phyloP scores from a whole-genome alignment of 1,140 invertebrate species.

The Drosophila lowei region DNA sequence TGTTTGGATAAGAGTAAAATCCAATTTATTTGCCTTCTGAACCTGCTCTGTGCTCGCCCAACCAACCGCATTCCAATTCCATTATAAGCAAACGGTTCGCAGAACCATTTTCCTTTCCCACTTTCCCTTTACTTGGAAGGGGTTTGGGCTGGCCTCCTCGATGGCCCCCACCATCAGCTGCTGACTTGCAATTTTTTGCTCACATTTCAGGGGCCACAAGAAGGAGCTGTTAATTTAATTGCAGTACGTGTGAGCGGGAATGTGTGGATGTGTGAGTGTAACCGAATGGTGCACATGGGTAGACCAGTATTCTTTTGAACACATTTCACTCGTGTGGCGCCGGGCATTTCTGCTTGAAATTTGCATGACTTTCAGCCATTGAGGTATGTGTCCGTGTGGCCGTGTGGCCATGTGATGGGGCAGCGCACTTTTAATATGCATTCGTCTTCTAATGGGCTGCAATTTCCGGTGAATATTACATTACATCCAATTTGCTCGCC shows the following conservation, averaged over 20 bases:
- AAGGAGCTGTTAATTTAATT: conserved; percentile 68
- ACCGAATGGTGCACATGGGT: conserved; percentile 7
- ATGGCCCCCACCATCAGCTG: neutral
- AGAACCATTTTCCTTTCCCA: conserved; percentile 2
- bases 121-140: neutral
- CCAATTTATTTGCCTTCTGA: conserved; percentile 1
- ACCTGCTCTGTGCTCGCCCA: neutral
- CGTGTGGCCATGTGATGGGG: neutral
- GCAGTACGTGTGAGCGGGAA: conserved; percentile 23
- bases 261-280: conserved; percentile 1
- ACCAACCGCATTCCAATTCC: conserved; percentile 15
- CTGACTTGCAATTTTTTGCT: conserved; percentile 14
- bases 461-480: conserved; percentile 19
- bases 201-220: conserved; percentile 5
- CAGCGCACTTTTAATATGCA: conserved; percentile 43
- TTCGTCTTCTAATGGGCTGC: conserved; percentile 51
- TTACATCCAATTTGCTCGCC: conserved; percentile 26
- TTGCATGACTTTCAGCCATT: conserved; percentile 34
- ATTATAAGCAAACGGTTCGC: conserved; percentile 2
- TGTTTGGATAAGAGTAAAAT: neutral
- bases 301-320: conserved; percentile 1
- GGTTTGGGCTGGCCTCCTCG: too few species aligned
- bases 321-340: conserved; percentile 14
- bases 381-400: neutral
- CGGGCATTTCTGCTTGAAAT: conserved; percentile 21